Conservation (phyloP, 2,797 vertebrate genomes). For the Ctenosaura bakeri region DNA sequence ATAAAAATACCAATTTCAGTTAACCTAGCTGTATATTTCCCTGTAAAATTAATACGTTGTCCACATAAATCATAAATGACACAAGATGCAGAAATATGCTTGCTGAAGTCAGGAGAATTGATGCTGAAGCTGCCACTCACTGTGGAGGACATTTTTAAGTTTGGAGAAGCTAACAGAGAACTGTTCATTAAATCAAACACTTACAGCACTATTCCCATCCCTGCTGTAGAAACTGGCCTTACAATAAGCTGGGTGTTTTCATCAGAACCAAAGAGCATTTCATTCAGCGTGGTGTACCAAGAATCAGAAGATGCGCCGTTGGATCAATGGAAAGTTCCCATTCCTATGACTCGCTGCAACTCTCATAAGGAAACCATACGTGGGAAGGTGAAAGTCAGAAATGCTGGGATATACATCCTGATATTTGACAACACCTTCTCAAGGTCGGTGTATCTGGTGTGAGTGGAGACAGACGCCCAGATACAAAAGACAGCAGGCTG, state of each 20-base stretch:
- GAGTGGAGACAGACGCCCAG: background rate
- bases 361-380: constrained; percentile 93
- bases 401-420: constrained; percentile 89
- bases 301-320: constrained; percentile 83
- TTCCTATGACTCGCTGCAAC: constrained; percentile 92
- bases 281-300: constrained; percentile 91
- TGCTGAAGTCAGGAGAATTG: no score
- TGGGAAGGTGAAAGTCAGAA: constrained; percentile 92
- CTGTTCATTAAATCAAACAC: constrained; percentile 93
- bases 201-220: constrained; percentile 90
- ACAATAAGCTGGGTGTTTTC: constrained; percentile 95
- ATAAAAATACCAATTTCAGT: no score
- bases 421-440: constrained; percentile 98
- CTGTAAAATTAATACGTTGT: no score
- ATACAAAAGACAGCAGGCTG: background rate
- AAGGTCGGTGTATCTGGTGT: constrained; percentile 80
- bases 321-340: constrained; percentile 94
- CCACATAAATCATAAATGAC: no score
- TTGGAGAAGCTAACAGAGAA: constrained; percentile 89
- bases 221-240: constrained; percentile 82
- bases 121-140: constrained; percentile 87
- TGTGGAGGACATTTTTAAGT: constrained; percentile 87
- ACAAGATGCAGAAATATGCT: no score
- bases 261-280: constrained; percentile 95
- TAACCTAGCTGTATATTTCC: no score